A percentile compares a stretch with the other conserved stretches of the same genome.
Evolutionary conservation across 1,140 invertebrate genomes (phyloP).

Genomic region (Ceratoteleas bidentatus): DNA sequence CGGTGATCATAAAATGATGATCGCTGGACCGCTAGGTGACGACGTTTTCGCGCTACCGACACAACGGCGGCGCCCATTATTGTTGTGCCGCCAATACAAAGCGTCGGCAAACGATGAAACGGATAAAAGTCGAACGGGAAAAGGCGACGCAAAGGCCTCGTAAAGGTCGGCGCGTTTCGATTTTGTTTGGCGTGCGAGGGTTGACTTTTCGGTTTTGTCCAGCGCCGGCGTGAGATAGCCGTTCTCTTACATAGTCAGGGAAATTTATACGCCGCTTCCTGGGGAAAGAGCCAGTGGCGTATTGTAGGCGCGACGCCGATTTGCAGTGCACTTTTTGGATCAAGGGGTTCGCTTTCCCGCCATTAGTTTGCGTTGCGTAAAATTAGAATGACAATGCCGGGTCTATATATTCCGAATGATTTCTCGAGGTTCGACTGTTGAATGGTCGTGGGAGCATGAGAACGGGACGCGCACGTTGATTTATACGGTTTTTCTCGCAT

Average conservation of each 20-base stretch:
- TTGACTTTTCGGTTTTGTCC: constrained; percentile 44
- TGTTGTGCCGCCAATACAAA: constrained; percentile 52
- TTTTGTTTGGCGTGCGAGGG: constrained; percentile 45
- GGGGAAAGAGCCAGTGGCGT: constrained; percentile 10
- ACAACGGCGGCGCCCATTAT: constrained; percentile 64
- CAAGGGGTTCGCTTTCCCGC: constrained; percentile 28
- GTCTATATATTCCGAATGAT: constrained; percentile 17
- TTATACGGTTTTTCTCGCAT: too few relatives aligned
- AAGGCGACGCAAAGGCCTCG: constrained; percentile 32
- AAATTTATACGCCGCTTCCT: constrained; percentile 46
- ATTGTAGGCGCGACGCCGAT: constrained; percentile 16
- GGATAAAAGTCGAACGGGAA: constrained; percentile 57
- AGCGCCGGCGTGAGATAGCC: constrained; percentile 3
- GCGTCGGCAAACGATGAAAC: constrained; percentile 62
- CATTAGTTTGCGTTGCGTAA: constrained; percentile 35
- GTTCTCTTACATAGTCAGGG: constrained; percentile 50
- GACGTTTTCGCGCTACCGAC: constrained; percentile 75
- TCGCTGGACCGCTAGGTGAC: constrained; percentile 68
- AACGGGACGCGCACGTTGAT: too few relatives aligned
- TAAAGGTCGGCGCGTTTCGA: constrained; percentile 44
- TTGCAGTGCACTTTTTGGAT: constrained; percentile 43
- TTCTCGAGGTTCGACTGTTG: background rate
- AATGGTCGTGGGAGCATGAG: constrained; percentile 10
- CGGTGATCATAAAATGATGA: constrained; percentile 73
- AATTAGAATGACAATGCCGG: constrained; percentile 49